Percentiles rank a stretch among this genome's conserved stretches.
phyloP scores from a whole-genome alignment of 1,140 invertebrate genomes.

The Lanistes nyassanus region DNA sequence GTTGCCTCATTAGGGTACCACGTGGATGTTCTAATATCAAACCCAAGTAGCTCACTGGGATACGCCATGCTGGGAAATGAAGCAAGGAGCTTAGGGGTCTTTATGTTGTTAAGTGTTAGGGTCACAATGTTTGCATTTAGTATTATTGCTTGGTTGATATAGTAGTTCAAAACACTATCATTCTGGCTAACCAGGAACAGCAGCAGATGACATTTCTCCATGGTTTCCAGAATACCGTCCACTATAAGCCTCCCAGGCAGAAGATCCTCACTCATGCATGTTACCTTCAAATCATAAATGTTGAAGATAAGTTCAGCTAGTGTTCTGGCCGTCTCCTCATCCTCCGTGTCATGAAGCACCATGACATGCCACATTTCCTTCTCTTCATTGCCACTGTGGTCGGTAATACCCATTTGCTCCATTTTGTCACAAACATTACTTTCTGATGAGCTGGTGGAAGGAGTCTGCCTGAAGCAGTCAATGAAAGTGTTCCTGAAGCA shows the following conservation, averaged over 20 bases:
- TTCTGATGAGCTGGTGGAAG: no score
- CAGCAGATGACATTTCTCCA: conserved; percentile 7
- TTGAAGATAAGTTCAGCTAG: not conserved
- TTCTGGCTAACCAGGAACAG: conserved; percentile 3
- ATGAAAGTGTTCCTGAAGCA: no score
- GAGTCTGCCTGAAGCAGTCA: no score
- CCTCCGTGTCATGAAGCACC: not conserved
- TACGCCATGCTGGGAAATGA: not conserved
- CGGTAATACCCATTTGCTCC: no score
- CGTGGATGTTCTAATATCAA: not conserved
- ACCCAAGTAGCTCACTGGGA: not conserved
- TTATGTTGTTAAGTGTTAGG: not conserved
- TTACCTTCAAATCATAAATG: conserved; percentile 5
- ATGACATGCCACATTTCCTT: not conserved
- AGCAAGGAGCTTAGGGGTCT: conserved; percentile 5
- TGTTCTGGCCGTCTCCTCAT: not conserved
- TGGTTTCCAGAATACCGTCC: not conserved
- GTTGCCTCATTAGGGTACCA: no score
- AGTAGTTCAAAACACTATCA: not conserved
- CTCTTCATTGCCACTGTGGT: not conserved
- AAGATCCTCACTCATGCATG: not conserved
- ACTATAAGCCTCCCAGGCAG: not conserved
- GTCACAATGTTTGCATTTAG: not conserved
- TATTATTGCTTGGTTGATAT: not conserved
- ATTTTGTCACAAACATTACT: no score